phyloP scores from a whole-genome alignment of 2,888 invertebrate genomes.

The Odontomyia ornata region DNA sequence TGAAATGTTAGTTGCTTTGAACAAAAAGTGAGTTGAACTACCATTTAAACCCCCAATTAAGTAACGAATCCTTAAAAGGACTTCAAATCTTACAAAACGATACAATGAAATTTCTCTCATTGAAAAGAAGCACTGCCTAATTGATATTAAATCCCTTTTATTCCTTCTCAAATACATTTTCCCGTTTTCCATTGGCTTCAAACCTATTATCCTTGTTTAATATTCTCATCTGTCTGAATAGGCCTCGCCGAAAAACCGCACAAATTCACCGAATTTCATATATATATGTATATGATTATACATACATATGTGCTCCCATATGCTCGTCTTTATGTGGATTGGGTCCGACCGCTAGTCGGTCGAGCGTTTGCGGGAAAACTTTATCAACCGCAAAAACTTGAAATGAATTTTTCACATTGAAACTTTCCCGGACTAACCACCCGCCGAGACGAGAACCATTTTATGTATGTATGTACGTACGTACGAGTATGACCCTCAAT shows the following conservation, averaged over 20 bases:
- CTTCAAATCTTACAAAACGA: too few species aligned
- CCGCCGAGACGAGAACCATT: background rate
- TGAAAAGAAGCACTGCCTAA: background rate
- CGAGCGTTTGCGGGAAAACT: background rate
- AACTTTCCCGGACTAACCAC: background rate
- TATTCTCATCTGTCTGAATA: background rate
- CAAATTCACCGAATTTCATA: background rate
- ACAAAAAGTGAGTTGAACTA: too few species aligned
- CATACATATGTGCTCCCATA: background rate
- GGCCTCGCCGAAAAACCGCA: background rate
- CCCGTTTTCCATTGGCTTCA: background rate
- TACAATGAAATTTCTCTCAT: too few species aligned
- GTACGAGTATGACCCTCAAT: too few species aligned
- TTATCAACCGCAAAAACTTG: conserved; percentile 21
- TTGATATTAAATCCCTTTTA: background rate
- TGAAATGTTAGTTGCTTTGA: too few species aligned
- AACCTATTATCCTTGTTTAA: background rate
- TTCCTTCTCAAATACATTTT: too few species aligned
- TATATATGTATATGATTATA: too few species aligned
- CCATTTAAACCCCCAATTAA: too few species aligned
- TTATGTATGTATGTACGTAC: background rate
- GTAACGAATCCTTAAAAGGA: too few species aligned
- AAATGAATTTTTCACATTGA: conserved; percentile 27
- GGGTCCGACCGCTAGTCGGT: too few species aligned
- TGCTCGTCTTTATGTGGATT: background rate